A percentile compares a stretch with the other conserved stretches of the same genome.
phyloP scores from a whole-genome alignment of 2,113 vertebrate species.

The Vireo altiloquus region DNA sequence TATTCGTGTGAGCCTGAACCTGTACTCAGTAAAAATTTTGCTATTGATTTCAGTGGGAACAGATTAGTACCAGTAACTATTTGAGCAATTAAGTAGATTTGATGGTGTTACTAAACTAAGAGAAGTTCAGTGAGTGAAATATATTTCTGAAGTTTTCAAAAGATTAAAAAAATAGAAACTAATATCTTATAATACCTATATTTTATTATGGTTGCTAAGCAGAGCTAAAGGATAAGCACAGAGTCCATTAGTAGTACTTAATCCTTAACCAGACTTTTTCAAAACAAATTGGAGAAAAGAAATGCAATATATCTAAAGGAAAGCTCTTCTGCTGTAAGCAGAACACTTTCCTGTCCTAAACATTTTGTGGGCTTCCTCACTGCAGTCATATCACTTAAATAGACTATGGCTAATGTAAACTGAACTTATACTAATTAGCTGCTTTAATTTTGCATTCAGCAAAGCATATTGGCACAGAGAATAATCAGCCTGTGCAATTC shows the following conservation, averaged over 20 bases:
- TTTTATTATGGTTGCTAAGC: background rate
- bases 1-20: background rate
- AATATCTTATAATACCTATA: accelerated
- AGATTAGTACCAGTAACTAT: background rate
- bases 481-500: background rate
- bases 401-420: background rate
- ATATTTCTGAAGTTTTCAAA: background rate
- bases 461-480: background rate
- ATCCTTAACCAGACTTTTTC: background rate
- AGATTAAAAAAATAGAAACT: background rate
- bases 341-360: background rate
- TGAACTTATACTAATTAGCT: background rate
- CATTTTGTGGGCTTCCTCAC: background rate
- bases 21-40: background rate
- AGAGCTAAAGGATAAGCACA: background rate
- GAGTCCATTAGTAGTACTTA: background rate
- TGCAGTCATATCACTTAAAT: background rate
- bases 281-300: background rate
- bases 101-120: background rate
- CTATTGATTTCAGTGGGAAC: background rate
- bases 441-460: background rate
- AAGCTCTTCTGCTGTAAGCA: background rate
- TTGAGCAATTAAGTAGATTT: background rate
- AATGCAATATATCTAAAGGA: background rate
- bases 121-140: background rate